Evolutionary conservation across 2,797 vertebrate genomes (phyloP).

Genomic region (Hydrolagus colliei): DNA sequence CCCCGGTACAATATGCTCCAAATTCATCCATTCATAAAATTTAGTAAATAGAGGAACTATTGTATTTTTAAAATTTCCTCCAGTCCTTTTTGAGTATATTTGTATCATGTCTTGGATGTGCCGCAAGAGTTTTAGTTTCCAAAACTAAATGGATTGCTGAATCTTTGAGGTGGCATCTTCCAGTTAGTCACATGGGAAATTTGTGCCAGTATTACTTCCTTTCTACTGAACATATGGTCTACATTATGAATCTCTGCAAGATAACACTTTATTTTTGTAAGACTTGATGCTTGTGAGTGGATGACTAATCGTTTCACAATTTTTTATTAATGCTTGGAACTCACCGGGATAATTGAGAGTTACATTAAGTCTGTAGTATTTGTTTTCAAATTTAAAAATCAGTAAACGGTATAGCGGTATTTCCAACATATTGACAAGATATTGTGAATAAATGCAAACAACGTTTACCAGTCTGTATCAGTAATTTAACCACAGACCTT

Average conservation of each 20-base stretch:
- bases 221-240: neutral
- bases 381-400: too few species aligned
- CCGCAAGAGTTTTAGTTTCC: neutral
- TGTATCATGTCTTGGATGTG: neutral
- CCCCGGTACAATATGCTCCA: neutral
- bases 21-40: neutral
- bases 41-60: slow-evolving; percentile 5
- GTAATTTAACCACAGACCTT: too few species aligned
- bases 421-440: too few species aligned
- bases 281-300: too few species aligned
- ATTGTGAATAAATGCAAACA: too few species aligned
- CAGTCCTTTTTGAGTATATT: slow-evolving; percentile 1
- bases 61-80: neutral
- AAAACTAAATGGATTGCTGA: neutral
- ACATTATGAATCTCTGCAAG: neutral
- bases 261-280: too few species aligned
- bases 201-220: neutral
- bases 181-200: neutral
- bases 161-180: neutral
- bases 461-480: too few species aligned
- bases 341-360: too few species aligned
- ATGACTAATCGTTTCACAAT: neutral
- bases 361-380: too few species aligned
- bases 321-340: neutral
- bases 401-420: too few species aligned